Evolutionary conservation across 2,888 invertebrate genomes (phyloP), one percentile per base, ranked within the genome.

Genomic region (Brenthis ino): DNA sequence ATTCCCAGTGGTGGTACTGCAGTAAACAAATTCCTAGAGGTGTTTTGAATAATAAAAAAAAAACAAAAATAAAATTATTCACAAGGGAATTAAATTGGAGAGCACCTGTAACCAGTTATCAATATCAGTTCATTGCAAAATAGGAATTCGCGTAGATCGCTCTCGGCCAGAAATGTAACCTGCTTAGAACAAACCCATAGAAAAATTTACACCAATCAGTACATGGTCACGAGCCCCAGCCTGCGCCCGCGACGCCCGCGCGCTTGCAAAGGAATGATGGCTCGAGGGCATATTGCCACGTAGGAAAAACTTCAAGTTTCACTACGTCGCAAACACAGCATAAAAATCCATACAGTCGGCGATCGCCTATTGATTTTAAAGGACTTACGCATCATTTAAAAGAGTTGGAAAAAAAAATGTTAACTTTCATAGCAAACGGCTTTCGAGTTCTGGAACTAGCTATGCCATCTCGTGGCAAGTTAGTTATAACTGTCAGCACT

Each of bases 181-280:
- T 79, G 77, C 83, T 79, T 80, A 82, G 80, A 89, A 88, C 85
- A 88, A 91, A 91, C 88, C 85, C 86, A 89, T 91, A 90, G 86
- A 90, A 91, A 90, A 92, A 89, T 92, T 88, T 91, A 91, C 91
- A 92, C 83, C 91, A 87, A 88, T 89, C 88, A 88, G 86, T 88
- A 87, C 88, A 87, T 80, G 85, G 85, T 88, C 85, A 86, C 84
- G 55, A 65, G 91, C 91, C 91, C 91, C 91, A 89, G 90, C 82
- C 91, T 85, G 80, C 77, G 82, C 74, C 72, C 28, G 60, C 60
- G 33, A 48, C 24, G n/a, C 60, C 14, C 5, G 28, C 16, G 16
- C 12, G 6, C 0, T n/a, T 1, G n/a, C 12, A 6, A 50, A 24
- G 24, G 47, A 48, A 13, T 28, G 11, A 11, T 43, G 16, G 6